These are phyloP conservation scores for Poicephalus gulielmi DNA, from an alignment of 2,113 vertebrate genomes.

Conservation along the genomic window DNA sequence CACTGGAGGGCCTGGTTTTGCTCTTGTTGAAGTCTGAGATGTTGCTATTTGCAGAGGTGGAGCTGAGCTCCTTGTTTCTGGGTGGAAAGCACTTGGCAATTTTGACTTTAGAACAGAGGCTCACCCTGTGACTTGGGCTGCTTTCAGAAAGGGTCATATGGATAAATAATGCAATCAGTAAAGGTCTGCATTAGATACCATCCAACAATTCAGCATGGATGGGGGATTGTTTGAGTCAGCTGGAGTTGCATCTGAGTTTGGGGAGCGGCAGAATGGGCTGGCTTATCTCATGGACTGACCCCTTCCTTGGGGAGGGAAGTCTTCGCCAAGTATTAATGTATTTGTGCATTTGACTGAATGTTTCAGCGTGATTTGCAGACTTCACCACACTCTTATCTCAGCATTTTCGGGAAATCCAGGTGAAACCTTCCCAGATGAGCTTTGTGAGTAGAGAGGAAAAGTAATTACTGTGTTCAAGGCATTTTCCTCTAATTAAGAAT, in stretches of 20 bases:
- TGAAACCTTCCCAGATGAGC: conserved; percentile 1
- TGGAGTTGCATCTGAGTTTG: neutral
- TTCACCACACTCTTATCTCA: neutral
- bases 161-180: neutral
- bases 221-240: neutral
- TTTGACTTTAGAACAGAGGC: neutral
- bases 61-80: neutral
- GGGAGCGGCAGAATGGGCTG: neutral
- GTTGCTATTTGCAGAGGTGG: neutral
- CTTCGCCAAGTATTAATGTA: neutral
- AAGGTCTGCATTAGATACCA: neutral
- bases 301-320: neutral
- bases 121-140: neutral
- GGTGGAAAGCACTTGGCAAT: neutral
- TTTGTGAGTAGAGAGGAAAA: neutral
- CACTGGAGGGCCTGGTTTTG: neutral
- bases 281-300: neutral
- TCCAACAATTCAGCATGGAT: neutral
- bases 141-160: neutral
- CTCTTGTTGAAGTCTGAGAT: neutral
- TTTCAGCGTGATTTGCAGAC: neutral
- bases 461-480: neutral
- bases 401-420: neutral
- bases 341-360: neutral
- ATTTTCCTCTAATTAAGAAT: conserved; percentile 41